Evolutionary conservation across 2,797 vertebrate species (phyloP).

Genomic region (Spinus pinus): DNA sequence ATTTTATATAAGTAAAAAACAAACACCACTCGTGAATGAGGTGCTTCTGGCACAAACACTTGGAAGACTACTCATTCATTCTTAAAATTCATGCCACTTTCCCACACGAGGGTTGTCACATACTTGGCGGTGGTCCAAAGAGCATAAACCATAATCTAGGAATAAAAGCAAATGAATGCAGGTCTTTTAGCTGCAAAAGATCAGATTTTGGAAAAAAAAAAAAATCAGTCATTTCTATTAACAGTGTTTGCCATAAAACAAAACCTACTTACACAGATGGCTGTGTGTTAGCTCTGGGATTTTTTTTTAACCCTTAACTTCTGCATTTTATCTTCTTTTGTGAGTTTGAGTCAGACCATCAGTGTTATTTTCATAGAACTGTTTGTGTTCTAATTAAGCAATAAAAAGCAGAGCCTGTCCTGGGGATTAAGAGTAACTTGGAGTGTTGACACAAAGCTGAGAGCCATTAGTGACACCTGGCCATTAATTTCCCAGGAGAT

Average conservation of each 20-base stretch:
- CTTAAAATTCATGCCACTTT: slow-evolving; percentile 67
- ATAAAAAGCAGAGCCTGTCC: slow-evolving; percentile 53
- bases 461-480: slow-evolving; percentile 64
- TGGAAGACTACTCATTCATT: slow-evolving; percentile 48
- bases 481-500: slow-evolving; percentile 68
- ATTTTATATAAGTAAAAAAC: neutral
- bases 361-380: slow-evolving; percentile 60
- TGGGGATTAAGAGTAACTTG: slow-evolving; percentile 65
- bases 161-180: slow-evolving; percentile 37
- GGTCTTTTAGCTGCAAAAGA: slow-evolving; percentile 31
- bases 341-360: slow-evolving; percentile 42
- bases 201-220: neutral
- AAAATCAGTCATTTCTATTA: slow-evolving; percentile 20
- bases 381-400: slow-evolving; percentile 66
- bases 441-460: slow-evolving; percentile 61
- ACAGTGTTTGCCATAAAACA: slow-evolving; percentile 23
- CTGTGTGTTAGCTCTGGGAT: neutral
- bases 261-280: slow-evolving; percentile 39
- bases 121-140: slow-evolving; percentile 41
- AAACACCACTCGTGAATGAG: slow-evolving; percentile 43
- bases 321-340: slow-evolving; percentile 41
- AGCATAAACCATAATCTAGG: slow-evolving; percentile 40
- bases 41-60: slow-evolving; percentile 53
- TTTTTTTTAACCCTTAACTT: slow-evolving; percentile 39
- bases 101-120: slow-evolving; percentile 48